A percentile compares a stretch with the other conserved stretches of the same genome.
Conservation (phyloP, 2,888 invertebrate genomes). For the Cheilosia vulpina region DNA sequence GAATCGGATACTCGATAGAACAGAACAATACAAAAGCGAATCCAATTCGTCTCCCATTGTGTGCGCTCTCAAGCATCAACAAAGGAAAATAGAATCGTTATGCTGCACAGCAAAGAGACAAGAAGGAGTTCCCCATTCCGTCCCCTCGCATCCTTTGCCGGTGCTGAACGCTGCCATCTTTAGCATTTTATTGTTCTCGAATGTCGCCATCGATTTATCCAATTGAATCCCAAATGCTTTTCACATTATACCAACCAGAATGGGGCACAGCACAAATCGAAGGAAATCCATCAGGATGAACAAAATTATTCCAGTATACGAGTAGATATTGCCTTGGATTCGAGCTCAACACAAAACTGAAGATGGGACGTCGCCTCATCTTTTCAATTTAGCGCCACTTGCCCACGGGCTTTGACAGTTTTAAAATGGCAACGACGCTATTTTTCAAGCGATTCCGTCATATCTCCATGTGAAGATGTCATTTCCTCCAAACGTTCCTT, state of each 20-base stretch:
- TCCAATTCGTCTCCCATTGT: conserved; percentile 41
- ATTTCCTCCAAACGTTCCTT: conserved; percentile 55
- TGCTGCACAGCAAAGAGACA: conserved; percentile 9
- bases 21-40: conserved; percentile 36
- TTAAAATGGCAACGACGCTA: conserved; percentile 3
- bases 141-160: not conserved
- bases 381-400: conserved; percentile 8
- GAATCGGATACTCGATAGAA: conserved; percentile 39
- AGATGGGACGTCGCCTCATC: not conserved
- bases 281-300: conserved; percentile 45
- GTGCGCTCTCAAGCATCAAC: conserved; percentile 18
- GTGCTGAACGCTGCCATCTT: conserved; percentile 8
- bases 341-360: not conserved
- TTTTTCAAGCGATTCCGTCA: not conserved
- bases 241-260: conserved; percentile 30
- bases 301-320: conserved; percentile 32
- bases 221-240: conserved; percentile 56
- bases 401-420: conserved; percentile 1
- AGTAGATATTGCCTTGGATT: not conserved
- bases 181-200: conserved; percentile 53
- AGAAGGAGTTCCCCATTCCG: not conserved
- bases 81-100: conserved; percentile 13
- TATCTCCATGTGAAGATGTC: conserved; percentile 58
- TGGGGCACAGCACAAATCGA: not conserved
- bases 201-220: conserved; percentile 66